Base-by-base conservation (phyloP, 1,140 invertebrate genomes). In the Drosophila virilis region DNA sequence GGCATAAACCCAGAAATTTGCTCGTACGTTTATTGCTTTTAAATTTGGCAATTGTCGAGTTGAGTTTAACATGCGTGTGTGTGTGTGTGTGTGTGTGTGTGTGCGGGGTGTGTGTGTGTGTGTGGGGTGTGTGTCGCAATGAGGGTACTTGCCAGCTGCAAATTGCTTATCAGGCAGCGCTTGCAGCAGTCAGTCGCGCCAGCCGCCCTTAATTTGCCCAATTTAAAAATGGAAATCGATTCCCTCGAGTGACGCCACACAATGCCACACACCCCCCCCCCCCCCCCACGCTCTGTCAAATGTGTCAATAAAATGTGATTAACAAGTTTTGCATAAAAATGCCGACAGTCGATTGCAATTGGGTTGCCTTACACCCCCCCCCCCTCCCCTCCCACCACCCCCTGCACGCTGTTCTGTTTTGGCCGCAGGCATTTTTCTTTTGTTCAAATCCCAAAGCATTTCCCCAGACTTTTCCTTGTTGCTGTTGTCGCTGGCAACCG, bases 151-250 rank as follows among this genome's bases (percentile, higher is more conserved):
- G 40, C 12, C 57, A 61, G 51, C 50, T 70, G 62, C 80, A 80
- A 89, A 89, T 88, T 89, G 84, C 84, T 89, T 89, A 89, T 89
- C 84, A 69, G 70, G 66, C 65, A 72, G 58, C 59, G 68, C 77
- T 78, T 78, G 74, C 79, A 80, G 33, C 77, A 66, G 37, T 50
- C 17, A 17, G n/a, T 8, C 22, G 22, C 43, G 52, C 60, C 61
- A 81, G 64, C 83, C 79, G 84, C 84, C 84, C 84, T 89, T 89
- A 89, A 89, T 89, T 89, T 89, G 84, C 59, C 84, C 84, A 89
- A 89, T 89, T 89, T 89, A 89, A 89, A 89, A 89, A 89, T 89
- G 84, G 84, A 89, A 89, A 89, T 84, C 84, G 85, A 89, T 80
- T 89, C 84, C 84, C 84, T 61, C 70, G 84, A 80, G 84, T 69